phyloP scores from a whole-genome alignment of 1,140 invertebrate genomes.

The Drosophila melanica region DNA sequence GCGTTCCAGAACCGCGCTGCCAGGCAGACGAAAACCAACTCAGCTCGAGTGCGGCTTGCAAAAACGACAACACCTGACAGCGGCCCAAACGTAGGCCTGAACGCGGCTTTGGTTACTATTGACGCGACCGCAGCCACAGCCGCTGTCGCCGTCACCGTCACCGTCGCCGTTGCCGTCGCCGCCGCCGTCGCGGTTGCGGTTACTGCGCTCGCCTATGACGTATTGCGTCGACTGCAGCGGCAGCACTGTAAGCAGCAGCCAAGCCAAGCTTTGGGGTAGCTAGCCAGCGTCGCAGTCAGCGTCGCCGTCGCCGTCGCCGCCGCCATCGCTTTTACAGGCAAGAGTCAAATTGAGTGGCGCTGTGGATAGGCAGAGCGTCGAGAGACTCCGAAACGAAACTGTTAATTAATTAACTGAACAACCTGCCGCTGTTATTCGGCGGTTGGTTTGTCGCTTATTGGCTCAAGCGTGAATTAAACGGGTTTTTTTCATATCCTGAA shows the following conservation, averaged over 20 bases:
- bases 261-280: constrained; percentile 32
- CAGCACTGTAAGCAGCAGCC: constrained; percentile 47
- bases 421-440: constrained; percentile 20
- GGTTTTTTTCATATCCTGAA: background rate
- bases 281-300: constrained; percentile 1
- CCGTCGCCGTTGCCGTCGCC: background rate
- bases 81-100: constrained; percentile 36
- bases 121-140: constrained; percentile 4
- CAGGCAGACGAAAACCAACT: constrained; percentile 78
- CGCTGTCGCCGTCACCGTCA: constrained; percentile 17
- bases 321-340: constrained; percentile 13
- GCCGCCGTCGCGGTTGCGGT: constrained; percentile 6
- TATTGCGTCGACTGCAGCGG: constrained; percentile 21
- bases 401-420: constrained; percentile 43
- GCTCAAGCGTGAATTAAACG: constrained; percentile 5
- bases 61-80: constrained; percentile 79
- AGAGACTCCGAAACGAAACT: constrained; percentile 25
- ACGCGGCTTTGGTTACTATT: constrained; percentile 9
- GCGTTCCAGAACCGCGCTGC: constrained; percentile 80
- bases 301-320: background rate
- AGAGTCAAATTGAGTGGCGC: constrained; percentile 55
- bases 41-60: constrained; percentile 68
- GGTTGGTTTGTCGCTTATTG: constrained; percentile 6
- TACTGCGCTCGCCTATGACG: constrained; percentile 35
- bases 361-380: constrained; percentile 30